phyloP scores from a whole-genome alignment of 1,140 invertebrate genomes.

The Drosophila punjabiensis region DNA sequence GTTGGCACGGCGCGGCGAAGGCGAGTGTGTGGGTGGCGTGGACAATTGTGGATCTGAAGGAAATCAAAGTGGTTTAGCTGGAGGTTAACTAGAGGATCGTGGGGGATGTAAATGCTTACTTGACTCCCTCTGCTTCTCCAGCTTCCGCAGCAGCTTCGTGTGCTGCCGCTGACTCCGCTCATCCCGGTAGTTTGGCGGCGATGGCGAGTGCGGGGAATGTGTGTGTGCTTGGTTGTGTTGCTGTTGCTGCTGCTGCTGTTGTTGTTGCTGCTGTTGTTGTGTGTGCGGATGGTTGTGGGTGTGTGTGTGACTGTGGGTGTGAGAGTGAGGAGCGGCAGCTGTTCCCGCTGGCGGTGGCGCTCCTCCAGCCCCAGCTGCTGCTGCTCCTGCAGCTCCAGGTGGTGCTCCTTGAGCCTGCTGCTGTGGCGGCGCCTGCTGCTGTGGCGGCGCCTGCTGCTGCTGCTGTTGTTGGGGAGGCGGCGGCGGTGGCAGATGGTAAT shows the following conservation, averaged over 20 bases:
- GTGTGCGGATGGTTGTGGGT: slow-evolving; percentile 36
- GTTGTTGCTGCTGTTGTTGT: slow-evolving; percentile 59
- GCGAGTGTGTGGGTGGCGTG: slow-evolving; percentile 78
- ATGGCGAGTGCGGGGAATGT: slow-evolving; percentile 86
- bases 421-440: slow-evolving; percentile 42
- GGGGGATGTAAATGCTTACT: slow-evolving; percentile 73
- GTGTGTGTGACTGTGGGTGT: slow-evolving; percentile 29
- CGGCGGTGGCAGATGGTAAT: slow-evolving; percentile 86
- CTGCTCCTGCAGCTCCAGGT: background rate
- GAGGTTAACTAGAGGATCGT: background rate
- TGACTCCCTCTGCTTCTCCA: slow-evolving; percentile 88
- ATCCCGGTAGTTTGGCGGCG: slow-evolving; percentile 89
- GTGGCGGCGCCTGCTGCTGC: slow-evolving; percentile 62
- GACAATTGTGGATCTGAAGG: slow-evolving; percentile 55
- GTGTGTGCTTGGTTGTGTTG: slow-evolving; percentile 77
- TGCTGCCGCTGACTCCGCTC: slow-evolving; percentile 91
- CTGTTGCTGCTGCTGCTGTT: slow-evolving; percentile 16
- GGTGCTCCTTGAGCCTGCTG: slow-evolving; percentile 24
- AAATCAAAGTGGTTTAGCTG: background rate
- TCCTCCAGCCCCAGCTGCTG: background rate
- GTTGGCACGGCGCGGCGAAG: slow-evolving; percentile 72
- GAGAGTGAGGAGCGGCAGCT: background rate
- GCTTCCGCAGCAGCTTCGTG: slow-evolving; percentile 90
- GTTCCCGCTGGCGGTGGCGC: slow-evolving; percentile 6
- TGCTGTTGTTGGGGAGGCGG: slow-evolving; percentile 53